Evolutionary conservation across 2,888 invertebrate species (phyloP), one percentile per base, ranked within the genome.

Genomic region (Hydroisotoma schaefferi): DNA sequence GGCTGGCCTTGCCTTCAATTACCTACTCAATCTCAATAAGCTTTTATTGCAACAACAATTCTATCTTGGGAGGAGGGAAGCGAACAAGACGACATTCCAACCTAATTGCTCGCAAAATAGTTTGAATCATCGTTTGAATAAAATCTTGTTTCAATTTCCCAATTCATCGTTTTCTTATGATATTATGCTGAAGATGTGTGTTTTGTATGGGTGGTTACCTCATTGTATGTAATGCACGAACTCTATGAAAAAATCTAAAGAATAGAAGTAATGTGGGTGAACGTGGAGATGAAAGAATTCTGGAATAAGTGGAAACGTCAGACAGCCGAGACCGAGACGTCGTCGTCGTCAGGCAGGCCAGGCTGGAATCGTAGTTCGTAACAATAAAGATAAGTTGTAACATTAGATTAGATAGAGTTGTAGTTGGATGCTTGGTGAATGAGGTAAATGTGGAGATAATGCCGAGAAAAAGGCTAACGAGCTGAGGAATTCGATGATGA

Each of bases 401-500:
- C 29, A n/a, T n/a, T n/a, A n/a, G n/a, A n/a, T n/a, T n/a, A n/a
- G n/a, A n/a, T n/a, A n/a, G n/a, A n/a, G n/a, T n/a, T n/a, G n/a
- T n/a, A n/a, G n/a, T n/a, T n/a, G n/a, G n/a, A n/a, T n/a, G n/a
- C n/a, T n/a, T n/a, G 53, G 43, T 53, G 43, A 33, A 10, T 5
- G 20, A 18, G 51, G 51, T 37, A 33, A 29, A 18, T 8, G 8
- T 15, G 37, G 37, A 25, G 12, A 27, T 6, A 23, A 49, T 28
- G 26, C 12, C 37, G 20, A 52, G 33, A 53, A 53, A 53, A 53
- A 53, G 33, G 22, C 37, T 38, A 53, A 53, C 53, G 40, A 53
- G 53, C 29, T 26, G 40, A 52, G 53, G 53, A 53, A 53, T 53
- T 53, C 53, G 53, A 53, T 53, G 53, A 53, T 53, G 53, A 53